phyloP scores from a whole-genome alignment of 2,113 vertebrate species.

The western clawed frog (Xenopus tropicalis) region DNA sequence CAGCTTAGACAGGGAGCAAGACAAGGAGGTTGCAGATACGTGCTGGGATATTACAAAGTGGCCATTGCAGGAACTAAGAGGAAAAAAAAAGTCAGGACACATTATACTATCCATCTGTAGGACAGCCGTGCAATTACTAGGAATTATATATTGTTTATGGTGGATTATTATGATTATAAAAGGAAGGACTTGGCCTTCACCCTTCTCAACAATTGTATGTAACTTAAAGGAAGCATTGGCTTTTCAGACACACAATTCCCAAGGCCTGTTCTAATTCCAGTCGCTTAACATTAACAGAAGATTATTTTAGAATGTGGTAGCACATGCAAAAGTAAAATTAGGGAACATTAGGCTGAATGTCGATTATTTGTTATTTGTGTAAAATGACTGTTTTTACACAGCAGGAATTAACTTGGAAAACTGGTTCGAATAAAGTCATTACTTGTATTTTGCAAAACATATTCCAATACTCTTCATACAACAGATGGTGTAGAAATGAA shows the following conservation, averaged over 20 bases:
- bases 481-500: too few species aligned
- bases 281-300: conserved; percentile 1
- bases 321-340: background rate
- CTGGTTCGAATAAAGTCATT: too few species aligned
- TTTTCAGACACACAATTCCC: conserved; percentile 51
- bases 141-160: conserved; percentile 75
- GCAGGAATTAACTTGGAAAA: too few species aligned
- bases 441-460: too few species aligned
- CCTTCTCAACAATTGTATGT: conserved; percentile 44
- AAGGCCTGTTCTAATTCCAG: background rate
- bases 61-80: conserved; percentile 57
- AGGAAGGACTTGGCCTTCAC: conserved; percentile 62
- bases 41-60: conserved; percentile 63
- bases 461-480: too few species aligned
- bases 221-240: conserved; percentile 60
- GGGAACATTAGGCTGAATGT: too few species aligned
- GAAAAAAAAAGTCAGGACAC: conserved; percentile 50
- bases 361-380: too few species aligned
- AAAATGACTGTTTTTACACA: too few species aligned
- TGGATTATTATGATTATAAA: conserved; percentile 70
- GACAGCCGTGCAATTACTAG: conserved; percentile 69
- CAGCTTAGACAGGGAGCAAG: conserved; percentile 12
- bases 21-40: conserved; percentile 42
- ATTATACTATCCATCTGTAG: conserved; percentile 72
- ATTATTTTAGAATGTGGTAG: background rate